phyloP scores from a whole-genome alignment of 2,888 invertebrate species.

The Mantis religiosa region DNA sequence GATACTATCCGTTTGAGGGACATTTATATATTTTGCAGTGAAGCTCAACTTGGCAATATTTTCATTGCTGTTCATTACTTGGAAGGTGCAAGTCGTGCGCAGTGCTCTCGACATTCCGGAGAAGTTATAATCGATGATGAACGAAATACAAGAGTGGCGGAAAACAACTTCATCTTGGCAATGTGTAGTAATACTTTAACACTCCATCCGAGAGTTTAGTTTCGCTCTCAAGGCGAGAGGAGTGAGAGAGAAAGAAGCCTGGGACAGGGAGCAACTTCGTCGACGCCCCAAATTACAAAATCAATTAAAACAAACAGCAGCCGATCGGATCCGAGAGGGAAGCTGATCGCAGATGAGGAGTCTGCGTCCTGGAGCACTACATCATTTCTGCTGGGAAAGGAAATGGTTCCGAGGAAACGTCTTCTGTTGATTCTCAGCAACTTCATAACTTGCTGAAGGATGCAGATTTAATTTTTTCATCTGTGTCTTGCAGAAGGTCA shows the following conservation, averaged over 20 bases:
- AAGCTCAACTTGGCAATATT: neutral
- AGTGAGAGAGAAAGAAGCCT: neutral
- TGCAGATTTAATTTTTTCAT: neutral
- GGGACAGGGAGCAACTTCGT: neutral
- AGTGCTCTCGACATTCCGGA: neutral
- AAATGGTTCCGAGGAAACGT: neutral
- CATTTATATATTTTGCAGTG: too few relatives aligned
- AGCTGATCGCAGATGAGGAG: neutral
- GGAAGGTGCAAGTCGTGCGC: neutral
- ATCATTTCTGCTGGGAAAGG: neutral
- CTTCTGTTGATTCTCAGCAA: neutral
- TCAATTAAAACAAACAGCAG: neutral
- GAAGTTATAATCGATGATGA: neutral
- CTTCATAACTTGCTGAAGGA: neutral
- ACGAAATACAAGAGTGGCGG: neutral
- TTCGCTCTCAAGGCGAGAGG: neutral
- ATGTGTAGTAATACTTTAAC: neutral
- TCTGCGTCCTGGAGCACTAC: neutral
- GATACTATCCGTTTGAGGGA: too few relatives aligned
- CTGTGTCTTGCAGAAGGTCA: too few relatives aligned
- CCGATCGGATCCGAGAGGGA: neutral
- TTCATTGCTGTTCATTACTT: neutral
- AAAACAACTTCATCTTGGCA: neutral
- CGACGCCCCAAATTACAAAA: neutral
- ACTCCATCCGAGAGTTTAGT: neutral